phyloP scores from a whole-genome alignment of 2,113 vertebrate genomes.

The Antechinus flavipes region DNA sequence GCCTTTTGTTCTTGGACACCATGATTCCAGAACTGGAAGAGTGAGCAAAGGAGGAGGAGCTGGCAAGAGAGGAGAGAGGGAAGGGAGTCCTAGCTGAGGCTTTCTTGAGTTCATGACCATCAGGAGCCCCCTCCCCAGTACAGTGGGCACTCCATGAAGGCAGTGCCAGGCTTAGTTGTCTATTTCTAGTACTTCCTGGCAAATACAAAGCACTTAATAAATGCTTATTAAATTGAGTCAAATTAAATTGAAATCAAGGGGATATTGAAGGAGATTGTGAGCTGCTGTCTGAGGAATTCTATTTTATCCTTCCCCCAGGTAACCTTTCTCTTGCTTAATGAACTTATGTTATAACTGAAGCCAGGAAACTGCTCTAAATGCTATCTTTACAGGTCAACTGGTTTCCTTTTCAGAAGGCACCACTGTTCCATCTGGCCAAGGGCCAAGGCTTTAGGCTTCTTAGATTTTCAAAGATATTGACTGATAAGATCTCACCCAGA shows the following conservation, averaged over 20 bases:
- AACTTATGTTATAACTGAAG: neutral
- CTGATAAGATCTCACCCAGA: neutral
- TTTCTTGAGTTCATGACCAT: neutral
- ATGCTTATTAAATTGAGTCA: neutral
- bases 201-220: neutral
- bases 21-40: neutral
- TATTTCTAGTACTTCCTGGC: neutral
- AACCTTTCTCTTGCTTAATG: neutral
- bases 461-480: neutral
- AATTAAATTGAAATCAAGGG: neutral
- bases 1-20: neutral
- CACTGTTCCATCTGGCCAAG: neutral
- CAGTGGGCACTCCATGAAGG: neutral
- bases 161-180: neutral
- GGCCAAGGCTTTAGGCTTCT: neutral
- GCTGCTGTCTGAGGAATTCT: neutral
- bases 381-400: neutral
- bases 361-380: fast-evolving
- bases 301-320: neutral
- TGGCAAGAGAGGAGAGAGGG: neutral
- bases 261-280: neutral
- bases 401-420: neutral
- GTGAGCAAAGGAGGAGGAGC: neutral
- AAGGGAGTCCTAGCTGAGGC: neutral
- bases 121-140: neutral